These are phyloP conservation scores for Gobius niger DNA, from an alignment of 2,113 vertebrate genomes.

Conservation along the genomic window DNA sequence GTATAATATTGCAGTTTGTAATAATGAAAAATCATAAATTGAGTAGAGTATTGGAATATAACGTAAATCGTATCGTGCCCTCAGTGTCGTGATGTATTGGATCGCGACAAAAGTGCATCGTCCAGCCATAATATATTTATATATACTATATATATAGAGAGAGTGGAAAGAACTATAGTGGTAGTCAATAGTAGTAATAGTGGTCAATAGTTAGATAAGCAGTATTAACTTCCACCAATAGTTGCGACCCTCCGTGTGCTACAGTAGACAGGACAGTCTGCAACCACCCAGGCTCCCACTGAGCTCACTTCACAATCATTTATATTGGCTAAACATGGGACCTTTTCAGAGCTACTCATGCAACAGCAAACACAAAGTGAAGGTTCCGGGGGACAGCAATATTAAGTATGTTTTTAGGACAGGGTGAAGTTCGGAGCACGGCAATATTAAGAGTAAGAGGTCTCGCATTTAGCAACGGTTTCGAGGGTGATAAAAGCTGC, in stretches of 20 bases:
- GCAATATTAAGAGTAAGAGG: conserved; percentile 14
- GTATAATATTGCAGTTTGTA: too few species aligned
- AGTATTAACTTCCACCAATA: neutral
- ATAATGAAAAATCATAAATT: too few species aligned
- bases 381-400: conserved; percentile 39
- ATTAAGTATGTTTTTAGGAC: conserved; percentile 13
- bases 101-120: too few species aligned
- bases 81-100: too few species aligned
- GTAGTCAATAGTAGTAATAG: too few species aligned
- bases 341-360: conserved; percentile 65
- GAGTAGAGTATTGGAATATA: too few species aligned
- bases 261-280: conserved; percentile 22
- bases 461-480: neutral
- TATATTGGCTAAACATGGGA: conserved; percentile 63
- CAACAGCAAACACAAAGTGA: conserved; percentile 62
- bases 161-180: too few species aligned
- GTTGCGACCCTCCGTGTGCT: neutral
- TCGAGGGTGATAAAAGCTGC: neutral
- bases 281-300: conserved; percentile 51
- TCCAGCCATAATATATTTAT: too few species aligned
- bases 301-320: conserved; percentile 57
- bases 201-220: too few species aligned
- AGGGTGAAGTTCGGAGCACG: neutral
- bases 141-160: too few species aligned
- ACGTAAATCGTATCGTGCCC: too few species aligned